Conservation (phyloP, 2,113 vertebrate species). For the Muntiacus reevesi region DNA sequence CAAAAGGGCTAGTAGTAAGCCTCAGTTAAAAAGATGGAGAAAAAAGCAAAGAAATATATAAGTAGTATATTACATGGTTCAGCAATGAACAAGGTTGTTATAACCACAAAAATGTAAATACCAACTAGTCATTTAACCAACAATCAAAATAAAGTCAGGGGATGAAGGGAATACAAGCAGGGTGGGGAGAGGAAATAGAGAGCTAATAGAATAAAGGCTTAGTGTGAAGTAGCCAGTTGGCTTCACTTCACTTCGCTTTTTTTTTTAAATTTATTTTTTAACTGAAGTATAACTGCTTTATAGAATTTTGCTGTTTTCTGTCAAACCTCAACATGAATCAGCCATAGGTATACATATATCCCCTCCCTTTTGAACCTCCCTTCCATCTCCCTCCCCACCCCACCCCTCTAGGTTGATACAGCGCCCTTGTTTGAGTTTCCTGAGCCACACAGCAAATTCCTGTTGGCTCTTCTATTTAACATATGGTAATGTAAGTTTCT, state of each 20-base stretch:
- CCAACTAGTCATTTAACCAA: neutral
- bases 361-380: neutral
- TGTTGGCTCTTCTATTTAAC: neutral
- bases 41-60: neutral
- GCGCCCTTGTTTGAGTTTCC: neutral
- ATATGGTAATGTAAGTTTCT: neutral
- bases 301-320: neutral
- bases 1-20: neutral
- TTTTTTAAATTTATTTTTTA: neutral
- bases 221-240: neutral
- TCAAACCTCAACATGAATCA: neutral
- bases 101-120: neutral
- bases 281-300: neutral
- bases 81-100: neutral
- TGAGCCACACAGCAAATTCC: neutral
- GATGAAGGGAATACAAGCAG: neutral
- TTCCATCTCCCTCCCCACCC: neutral
- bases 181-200: too few species aligned
- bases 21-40: neutral
- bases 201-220: neutral
- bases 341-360: neutral
- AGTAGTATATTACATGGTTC: neutral
- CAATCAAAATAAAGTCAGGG: neutral
- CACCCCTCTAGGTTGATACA: neutral
- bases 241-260: neutral